These are phyloP conservation scores for Chaenodraco wilsoni DNA, from an alignment of 2,797 vertebrate species.

Conservation along the genomic window DNA sequence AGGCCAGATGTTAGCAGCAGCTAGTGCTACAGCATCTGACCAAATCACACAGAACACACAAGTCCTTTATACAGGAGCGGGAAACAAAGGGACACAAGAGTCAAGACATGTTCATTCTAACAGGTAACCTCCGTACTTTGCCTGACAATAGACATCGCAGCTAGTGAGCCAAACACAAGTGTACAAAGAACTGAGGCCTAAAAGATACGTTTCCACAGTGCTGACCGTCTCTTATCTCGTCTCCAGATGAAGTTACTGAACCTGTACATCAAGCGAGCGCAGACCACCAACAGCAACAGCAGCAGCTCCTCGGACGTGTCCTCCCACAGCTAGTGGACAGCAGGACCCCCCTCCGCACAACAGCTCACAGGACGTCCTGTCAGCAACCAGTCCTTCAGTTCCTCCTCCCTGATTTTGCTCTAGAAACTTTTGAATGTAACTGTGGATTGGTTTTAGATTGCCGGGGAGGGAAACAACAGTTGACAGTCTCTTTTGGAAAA, in stretches of 20 bases:
- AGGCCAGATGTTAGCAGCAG: too few relatives aligned
- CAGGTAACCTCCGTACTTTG: too few relatives aligned
- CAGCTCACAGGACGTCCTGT: background rate
- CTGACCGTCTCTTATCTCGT: background rate
- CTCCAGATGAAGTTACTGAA: constrained; percentile 98
- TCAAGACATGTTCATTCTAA: too few relatives aligned
- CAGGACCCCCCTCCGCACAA: constrained; percentile 19
- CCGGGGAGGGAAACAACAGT: constrained; percentile 8
- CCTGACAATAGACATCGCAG: too few relatives aligned
- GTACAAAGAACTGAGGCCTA: too few relatives aligned
- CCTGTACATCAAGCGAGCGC: constrained; percentile 97
- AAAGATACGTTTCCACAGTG: too few relatives aligned
- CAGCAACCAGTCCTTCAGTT: constrained; percentile 3
- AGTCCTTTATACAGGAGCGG: too few relatives aligned
- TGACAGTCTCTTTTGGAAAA: constrained; percentile 14
- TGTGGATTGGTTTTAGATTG: constrained; percentile 24
- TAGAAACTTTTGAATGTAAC: constrained; percentile 58
- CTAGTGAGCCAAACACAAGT: too few relatives aligned
- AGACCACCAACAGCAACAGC: constrained; percentile 99
- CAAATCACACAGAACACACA: too few relatives aligned
- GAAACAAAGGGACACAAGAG: too few relatives aligned
- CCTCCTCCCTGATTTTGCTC: background rate
- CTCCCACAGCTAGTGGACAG: constrained; percentile 92
- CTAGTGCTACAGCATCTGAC: too few relatives aligned
- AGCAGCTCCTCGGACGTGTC: constrained; percentile 98